Evolutionary conservation across 1,140 invertebrate species (phyloP).

Genomic region (Drosophila rhopaloa): DNA sequence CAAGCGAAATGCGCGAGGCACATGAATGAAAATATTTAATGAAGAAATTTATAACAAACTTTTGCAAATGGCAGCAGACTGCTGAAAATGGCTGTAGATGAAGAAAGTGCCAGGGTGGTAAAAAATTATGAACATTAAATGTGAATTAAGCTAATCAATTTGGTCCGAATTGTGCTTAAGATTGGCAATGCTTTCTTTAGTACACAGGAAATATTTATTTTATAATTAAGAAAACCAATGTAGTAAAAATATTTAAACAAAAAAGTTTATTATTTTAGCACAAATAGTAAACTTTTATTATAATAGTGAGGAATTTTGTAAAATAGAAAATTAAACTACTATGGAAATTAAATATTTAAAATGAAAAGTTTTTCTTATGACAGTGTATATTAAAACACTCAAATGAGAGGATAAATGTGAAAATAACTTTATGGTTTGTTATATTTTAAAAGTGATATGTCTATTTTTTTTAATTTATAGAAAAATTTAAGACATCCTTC

Average conservation of each 20-base stretch:
- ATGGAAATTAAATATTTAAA: no score
- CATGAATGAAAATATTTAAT: conserved; percentile 78
- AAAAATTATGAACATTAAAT: conserved; percentile 82
- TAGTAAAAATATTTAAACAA: neutral
- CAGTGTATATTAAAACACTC: no score
- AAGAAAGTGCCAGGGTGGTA: conserved; percentile 8
- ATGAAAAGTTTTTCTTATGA: no score
- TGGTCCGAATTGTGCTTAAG: conserved; percentile 40
- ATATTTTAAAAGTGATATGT: no score
- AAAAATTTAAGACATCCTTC: no score
- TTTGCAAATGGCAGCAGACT: conserved; percentile 48
- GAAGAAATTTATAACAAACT: conserved; percentile 81
- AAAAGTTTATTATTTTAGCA: neutral
- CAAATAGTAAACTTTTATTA: no score
- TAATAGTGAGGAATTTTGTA: no score
- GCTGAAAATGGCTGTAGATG: conserved; percentile 8
- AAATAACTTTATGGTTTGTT: no score
- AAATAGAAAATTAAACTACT: no score
- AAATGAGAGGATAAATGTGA: no score
- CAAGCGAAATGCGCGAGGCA: conserved; percentile 19
- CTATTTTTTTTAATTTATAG: no score
- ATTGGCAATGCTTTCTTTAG: conserved; percentile 20
- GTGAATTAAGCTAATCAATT: conserved; percentile 79
- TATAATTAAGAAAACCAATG: neutral
- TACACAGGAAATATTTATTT: neutral